Evolutionary conservation across 92 coral and sea anemone genomes (phyloP), one percentile per base, ranked within the genome.

Genomic region (Porites divaricata): DNA sequence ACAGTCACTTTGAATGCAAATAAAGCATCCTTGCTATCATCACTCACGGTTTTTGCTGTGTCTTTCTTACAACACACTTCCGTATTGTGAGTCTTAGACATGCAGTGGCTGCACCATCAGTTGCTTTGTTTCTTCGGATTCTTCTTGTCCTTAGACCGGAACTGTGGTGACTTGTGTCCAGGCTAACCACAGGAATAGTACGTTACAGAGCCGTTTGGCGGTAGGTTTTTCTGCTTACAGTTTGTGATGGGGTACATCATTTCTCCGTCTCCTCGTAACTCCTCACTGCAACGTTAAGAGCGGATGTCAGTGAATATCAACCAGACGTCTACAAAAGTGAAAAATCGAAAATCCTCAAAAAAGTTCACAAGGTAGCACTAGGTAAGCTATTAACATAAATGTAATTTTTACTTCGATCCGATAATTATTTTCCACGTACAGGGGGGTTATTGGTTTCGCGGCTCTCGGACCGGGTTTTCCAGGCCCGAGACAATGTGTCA

Each of bases 211-310:
- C 59, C 69, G 41, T 54, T 73, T n/a, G 77, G 23, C 41, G 63
- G 17, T 51, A 63, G 63, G 45, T 15, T 50, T 9, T 73, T 50
- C 51, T 0, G 41, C 65, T 79, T 58, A 20, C 64, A 52, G 63
- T 13, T 49, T 76, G 77, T n/a, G 62, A 9, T 73, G 77, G 77
- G 14, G 63, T 86, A 63, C 81, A 72, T 28, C 75, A 63, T 70
- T 84, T 84, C 71, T 84, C 92, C 41, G 25, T 89, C 81, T 89
- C 80, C 25, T 53, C 80, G 66, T 89, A 59, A 81, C 45, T 89
- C 63, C 83, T 71, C 14, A 89, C 69, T 8, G 89, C 89, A 3
- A 75, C 80, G 53, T 89, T 85, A 68, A 89, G n/a, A n/a, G n/a
- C n/a, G n/a, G n/a, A n/a, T n/a, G n/a, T n/a, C n/a, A n/a, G n/a